Conservation (phyloP, 2,888 invertebrate genomes). For the Phytoseiulus persimilis region DNA sequence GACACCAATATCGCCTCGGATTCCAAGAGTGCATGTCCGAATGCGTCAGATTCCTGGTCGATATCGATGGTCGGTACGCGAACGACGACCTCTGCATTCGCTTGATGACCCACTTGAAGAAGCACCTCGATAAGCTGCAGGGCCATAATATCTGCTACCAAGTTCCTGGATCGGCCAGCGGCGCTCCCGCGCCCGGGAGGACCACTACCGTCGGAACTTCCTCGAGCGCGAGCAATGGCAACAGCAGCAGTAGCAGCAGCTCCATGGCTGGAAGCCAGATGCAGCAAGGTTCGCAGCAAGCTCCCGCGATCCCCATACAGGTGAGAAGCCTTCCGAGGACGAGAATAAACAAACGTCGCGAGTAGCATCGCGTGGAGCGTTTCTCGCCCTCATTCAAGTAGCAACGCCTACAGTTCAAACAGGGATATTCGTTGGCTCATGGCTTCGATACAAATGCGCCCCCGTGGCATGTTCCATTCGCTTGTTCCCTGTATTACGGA, state of each 20-base stretch:
- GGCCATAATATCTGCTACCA: conserved; percentile 40
- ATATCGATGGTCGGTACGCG: conserved; percentile 69
- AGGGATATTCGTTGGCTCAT: no score
- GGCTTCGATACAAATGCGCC: no score
- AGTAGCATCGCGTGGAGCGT: no score
- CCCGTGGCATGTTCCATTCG: no score
- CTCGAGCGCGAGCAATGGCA: conserved; percentile 18
- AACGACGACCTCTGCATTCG: conserved; percentile 73
- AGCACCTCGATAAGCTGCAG: conserved; percentile 64
- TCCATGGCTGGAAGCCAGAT: neutral
- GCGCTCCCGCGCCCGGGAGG: conserved; percentile 1
- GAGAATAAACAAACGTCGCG: no score
- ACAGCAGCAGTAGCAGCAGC: neutral
- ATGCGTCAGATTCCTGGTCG: conserved; percentile 76
- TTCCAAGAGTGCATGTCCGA: conserved; percentile 85
- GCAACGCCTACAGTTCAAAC: no score
- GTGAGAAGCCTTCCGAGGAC: neutral
- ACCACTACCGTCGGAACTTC: conserved; percentile 10
- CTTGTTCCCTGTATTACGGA: no score
- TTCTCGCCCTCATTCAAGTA: no score
- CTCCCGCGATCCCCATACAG: conserved; percentile 1
- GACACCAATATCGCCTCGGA: conserved; percentile 64
- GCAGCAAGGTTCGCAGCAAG: neutral
- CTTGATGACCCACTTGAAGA: conserved; percentile 70
- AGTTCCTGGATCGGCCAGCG: neutral